Base-by-base conservation (phyloP, 2,888 invertebrate species). In the Sarcophaga subvicina region DNA sequence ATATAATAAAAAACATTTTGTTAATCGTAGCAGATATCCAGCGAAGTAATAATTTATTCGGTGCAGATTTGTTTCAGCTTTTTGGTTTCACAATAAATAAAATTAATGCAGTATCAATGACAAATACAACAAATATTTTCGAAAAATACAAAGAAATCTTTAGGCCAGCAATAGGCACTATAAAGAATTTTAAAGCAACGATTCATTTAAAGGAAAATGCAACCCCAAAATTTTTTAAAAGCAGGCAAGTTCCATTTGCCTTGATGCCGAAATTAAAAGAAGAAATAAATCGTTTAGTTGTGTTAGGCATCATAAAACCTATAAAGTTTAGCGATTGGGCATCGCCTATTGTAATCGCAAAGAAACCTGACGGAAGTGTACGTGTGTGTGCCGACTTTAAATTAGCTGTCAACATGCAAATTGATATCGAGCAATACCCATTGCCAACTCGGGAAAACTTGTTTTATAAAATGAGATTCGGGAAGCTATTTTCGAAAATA, bases 341-440 rank as follows among this genome's bases (percentile, higher is more conserved):
- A 17, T 47, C 45, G 17, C 69, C 45, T 27, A 69, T 64, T 25
- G 64, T 64, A 12, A 25, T 64, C 8, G 25, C 22, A 64, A 8
- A 59, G 25, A 91, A 20, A 69, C 89, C 17, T 37, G 91, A 91
- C 70, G 75, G 82, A n/a, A 22, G 64, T 17, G 77, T 91, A 11
- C 84, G 90, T 60, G 89, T 88, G 11, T 88, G 88, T 71, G 87
- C 86, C 84, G 69, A 69, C 17, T 59, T 59, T 76, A 88, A 89
- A 64, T 12, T 90, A 2, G 89, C 89, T 14, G 67, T 90, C 22
- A 22, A 22, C 22, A 22, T 22, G 22, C 22, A 22, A 22, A 22
- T 22, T 22, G 84, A 89, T 8, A 85, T 89, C 11, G 85, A 85
- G n/a, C 85, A 82, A 14, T 80, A 87, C 45, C 85, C 77, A 20